A percentile compares a stretch with the other conserved stretches of the same genome.
phyloP scores from a whole-genome alignment of 1,140 invertebrate genomes.

The Hycleus cichorii region DNA sequence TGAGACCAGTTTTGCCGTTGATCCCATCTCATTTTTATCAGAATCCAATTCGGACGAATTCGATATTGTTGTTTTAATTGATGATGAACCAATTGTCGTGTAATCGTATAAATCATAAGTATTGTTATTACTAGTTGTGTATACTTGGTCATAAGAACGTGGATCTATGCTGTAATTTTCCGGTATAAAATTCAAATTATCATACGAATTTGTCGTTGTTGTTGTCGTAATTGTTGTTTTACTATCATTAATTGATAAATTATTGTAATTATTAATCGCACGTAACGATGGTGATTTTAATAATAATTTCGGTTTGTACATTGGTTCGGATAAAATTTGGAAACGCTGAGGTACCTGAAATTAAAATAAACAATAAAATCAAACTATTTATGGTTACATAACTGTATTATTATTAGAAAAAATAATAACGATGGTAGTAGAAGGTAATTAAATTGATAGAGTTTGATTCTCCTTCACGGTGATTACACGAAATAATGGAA shows the following conservation, averaged over 20 bases:
- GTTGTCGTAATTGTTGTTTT: background rate
- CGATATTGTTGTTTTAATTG: conserved; percentile 1
- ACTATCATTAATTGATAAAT: conserved; percentile 28
- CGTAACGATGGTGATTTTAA: conserved; percentile 32
- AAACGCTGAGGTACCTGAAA: conserved; percentile 22
- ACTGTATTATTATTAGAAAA: no score
- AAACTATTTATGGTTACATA: no score
- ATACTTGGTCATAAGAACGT: conserved; percentile 20
- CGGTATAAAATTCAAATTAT: conserved; percentile 29
- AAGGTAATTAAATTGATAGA: background rate
- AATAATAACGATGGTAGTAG: background rate
- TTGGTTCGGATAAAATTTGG: conserved; percentile 15
- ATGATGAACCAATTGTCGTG: conserved; percentile 7
- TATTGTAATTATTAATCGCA: conserved; percentile 35
- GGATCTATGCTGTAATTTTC: conserved; percentile 22
- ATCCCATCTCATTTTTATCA: conserved; percentile 31
- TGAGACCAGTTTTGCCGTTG: conserved; percentile 32
- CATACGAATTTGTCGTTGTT: conserved; percentile 15
- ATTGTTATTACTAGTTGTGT: conserved; percentile 9
- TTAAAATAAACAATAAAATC: background rate
- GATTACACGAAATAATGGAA: background rate
- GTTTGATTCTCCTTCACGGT: background rate
- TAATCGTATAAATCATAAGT: conserved; percentile 13
- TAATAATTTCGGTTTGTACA: conserved; percentile 27
- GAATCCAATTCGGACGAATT: conserved; percentile 19